Conservation (phyloP, 2,797 vertebrate genomes). For the Megaceryle alcyon region DNA sequence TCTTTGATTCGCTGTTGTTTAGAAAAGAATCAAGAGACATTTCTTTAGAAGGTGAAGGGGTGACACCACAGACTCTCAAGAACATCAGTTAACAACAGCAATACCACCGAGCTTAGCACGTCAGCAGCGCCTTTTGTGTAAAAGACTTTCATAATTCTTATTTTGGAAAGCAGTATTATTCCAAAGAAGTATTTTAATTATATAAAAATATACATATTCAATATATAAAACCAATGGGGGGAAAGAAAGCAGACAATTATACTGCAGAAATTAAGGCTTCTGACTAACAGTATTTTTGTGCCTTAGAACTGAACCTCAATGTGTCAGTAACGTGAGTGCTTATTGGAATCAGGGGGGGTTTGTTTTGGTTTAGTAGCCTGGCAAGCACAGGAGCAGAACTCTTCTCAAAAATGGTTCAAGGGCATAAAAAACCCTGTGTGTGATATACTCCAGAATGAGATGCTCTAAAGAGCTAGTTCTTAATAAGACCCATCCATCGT, state of each 20-base stretch:
- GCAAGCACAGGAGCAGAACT: neutral
- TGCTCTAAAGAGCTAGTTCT: neutral
- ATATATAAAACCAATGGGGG: neutral
- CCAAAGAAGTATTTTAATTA: neutral
- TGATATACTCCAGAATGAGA: neutral
- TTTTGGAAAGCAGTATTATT: neutral
- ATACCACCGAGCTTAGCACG: neutral
- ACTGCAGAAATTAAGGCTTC: neutral
- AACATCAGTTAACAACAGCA: neutral
- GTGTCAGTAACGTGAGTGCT: neutral
- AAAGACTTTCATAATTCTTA: neutral
- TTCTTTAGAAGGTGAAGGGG: neutral
- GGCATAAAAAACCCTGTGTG: neutral
- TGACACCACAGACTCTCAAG: neutral
- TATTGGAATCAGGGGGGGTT: rapidly evolving
- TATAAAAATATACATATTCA: no score
- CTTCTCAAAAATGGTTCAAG: neutral
- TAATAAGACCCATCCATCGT: neutral
- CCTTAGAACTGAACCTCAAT: neutral
- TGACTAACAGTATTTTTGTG: neutral
- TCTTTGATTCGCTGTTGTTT: constrained; percentile 90
- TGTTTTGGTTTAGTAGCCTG: neutral
- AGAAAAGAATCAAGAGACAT: neutral
- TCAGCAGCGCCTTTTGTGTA: neutral
- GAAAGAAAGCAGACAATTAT: neutral